Conservation (phyloP, 2,888 invertebrate species). For the Aspidiotus rigidus region DNA sequence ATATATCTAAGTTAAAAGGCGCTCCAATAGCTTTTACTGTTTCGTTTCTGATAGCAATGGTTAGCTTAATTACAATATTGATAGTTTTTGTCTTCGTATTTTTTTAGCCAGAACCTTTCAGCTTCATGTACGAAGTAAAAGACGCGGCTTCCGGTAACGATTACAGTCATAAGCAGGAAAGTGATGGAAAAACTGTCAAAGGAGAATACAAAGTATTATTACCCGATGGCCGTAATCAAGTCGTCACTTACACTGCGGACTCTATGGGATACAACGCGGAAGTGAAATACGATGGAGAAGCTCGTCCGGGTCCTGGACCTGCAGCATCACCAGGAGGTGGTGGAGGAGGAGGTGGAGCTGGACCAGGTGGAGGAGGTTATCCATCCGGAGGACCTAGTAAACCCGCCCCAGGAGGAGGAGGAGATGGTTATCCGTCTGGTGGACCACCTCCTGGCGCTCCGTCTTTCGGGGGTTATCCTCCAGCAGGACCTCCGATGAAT, state of each 20-base stretch:
- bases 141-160: conserved; percentile 40
- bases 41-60: too few relatives aligned
- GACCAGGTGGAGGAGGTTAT: conserved; percentile 25
- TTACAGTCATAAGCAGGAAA: conserved; percentile 40
- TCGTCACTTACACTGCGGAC: conserved; percentile 39
- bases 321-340: conserved; percentile 34
- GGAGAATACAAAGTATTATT: conserved; percentile 38
- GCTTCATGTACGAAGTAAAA: conserved; percentile 41
- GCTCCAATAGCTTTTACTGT: too few relatives aligned
- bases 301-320: conserved; percentile 35
- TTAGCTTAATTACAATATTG: neutral
- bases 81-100: neutral
- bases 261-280: conserved; percentile 39
- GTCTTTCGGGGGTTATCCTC: conserved; percentile 33
- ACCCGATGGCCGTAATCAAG: conserved; percentile 39
- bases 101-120: conserved; percentile 40
- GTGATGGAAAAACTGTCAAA: conserved; percentile 39
- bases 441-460: conserved; percentile 27
- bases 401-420: conserved; percentile 7
- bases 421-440: conserved; percentile 33
- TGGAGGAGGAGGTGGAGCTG: conserved; percentile 31
- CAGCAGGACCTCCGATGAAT: conserved; percentile 12
- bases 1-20: too few relatives aligned
- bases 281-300: conserved; percentile 39
- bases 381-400: conserved; percentile 22